Percentiles rank a stretch among this genome's conserved stretches.
Evolutionary conservation across 92 coral and sea anemone species (phyloP).

Genomic region (Hydrozoanthus gracilis): DNA sequence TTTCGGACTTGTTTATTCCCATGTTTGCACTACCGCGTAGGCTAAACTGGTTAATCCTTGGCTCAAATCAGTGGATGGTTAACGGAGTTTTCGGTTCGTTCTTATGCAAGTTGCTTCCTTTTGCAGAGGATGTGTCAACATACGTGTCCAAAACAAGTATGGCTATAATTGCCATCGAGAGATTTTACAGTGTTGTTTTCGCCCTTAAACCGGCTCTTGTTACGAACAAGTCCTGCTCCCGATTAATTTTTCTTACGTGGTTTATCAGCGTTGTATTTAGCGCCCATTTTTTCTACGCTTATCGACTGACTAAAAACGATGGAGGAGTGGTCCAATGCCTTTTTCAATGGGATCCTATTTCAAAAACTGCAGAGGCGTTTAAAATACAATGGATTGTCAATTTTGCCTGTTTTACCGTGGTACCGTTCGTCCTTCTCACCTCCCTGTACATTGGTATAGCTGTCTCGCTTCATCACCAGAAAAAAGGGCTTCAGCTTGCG

Average conservation of each 20-base stretch:
- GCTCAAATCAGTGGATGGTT: slow-evolving; percentile 32
- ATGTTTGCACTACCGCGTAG: slow-evolving; percentile 36
- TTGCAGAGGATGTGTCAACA: slow-evolving; percentile 37
- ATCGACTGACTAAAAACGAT: not conserved
- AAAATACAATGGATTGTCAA: slow-evolving; percentile 37
- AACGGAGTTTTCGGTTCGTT: slow-evolving; percentile 11
- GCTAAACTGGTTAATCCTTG: slow-evolving; percentile 38
- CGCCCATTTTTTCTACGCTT: slow-evolving; percentile 42
- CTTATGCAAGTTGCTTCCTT: slow-evolving; percentile 38
- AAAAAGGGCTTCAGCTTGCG: slow-evolving; percentile 33
- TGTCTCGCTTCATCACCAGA: slow-evolving; percentile 32
- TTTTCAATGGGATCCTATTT: slow-evolving; percentile 26
- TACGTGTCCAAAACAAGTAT: slow-evolving; percentile 40
- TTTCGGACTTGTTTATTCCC: slow-evolving; percentile 42
- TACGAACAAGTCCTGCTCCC: slow-evolving; percentile 15
- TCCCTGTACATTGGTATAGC: slow-evolving; percentile 24
- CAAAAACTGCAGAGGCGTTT: slow-evolving; percentile 30
- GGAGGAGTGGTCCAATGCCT: not conserved
- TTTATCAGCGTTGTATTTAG: slow-evolving; percentile 22
- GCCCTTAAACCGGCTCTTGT: slow-evolving; percentile 36
- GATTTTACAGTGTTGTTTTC: slow-evolving; percentile 34
- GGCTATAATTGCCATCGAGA: slow-evolving; percentile 33
- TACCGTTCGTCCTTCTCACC: slow-evolving; percentile 22
- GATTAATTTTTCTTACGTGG: slow-evolving; percentile 26
- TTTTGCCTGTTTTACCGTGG: slow-evolving; percentile 36